These are phyloP conservation scores for Nycticorax nycticorax DNA, from an alignment of 2,113 vertebrate genomes.

Conservation along the genomic window DNA sequence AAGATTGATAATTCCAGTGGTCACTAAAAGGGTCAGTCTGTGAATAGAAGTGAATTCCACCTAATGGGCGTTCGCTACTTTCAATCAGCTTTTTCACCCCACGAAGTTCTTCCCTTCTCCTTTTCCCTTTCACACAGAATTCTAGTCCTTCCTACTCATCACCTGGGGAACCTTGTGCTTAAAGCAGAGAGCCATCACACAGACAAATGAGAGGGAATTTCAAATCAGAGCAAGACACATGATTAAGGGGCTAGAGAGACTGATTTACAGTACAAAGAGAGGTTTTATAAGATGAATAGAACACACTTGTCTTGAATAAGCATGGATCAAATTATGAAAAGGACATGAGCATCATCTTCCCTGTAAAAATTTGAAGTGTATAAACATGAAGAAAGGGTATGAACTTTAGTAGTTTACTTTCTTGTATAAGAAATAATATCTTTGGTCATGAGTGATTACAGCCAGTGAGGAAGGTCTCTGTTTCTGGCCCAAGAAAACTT, in stretches of 20 bases:
- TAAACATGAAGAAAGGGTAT: not conserved
- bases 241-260: not conserved
- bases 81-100: not conserved
- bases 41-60: not conserved
- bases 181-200: not conserved
- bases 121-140: not conserved
- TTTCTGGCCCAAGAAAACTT: not conserved
- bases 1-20: not conserved
- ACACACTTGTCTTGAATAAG: not conserved
- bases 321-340: not conserved
- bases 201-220: not conserved
- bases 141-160: not conserved
- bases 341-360: not conserved
- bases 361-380: not conserved
- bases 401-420: not conserved
- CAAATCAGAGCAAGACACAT: not conserved
- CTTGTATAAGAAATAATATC: not conserved
- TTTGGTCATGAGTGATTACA: not conserved
- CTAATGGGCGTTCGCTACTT: accelerated
- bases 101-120: not conserved
- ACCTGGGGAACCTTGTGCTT: not conserved
- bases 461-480: not conserved
- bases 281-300: not conserved
- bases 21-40: not conserved
- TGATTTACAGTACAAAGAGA: not conserved